A percentile compares a stretch with the other conserved stretches of the same genome.
These are phyloP conservation scores for Scaptomyza tumidula DNA, from an alignment of 2,888 invertebrate species.

Conservation along the genomic window DNA sequence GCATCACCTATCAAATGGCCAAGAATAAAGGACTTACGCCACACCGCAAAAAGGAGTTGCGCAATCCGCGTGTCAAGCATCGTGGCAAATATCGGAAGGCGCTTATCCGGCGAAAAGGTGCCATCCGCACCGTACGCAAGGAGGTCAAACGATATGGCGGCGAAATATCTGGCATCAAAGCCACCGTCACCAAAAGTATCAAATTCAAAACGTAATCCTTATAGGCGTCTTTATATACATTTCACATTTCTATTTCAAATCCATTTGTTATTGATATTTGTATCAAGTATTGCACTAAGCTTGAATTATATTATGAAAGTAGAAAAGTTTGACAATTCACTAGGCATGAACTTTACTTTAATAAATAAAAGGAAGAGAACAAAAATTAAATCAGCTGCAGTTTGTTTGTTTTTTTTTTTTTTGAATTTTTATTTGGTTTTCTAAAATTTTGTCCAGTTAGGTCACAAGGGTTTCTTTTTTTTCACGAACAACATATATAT, in stretches of 20 bases:
- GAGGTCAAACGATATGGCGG: constrained; percentile 94
- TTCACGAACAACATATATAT: constrained; percentile 3
- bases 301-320: background rate
- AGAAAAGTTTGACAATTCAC: background rate
- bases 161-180: constrained; percentile 97
- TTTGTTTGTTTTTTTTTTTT: background rate
- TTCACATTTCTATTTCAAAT: background rate
- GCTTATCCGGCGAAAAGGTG: constrained; percentile 95
- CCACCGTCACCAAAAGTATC: constrained; percentile 94
- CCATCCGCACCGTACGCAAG: constrained; percentile 92
- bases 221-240: background rate
- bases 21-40: constrained; percentile 98
- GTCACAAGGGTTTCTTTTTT: constrained; percentile 24
- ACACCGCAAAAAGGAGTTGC: constrained; percentile 94
- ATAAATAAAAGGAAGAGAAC: background rate
- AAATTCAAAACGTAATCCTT: constrained; percentile 88
- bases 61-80: constrained; percentile 98
- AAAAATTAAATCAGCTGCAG: background rate
- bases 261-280: background rate
- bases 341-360: background rate
- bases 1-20: constrained; percentile 96
- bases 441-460: constrained; percentile 33
- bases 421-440: constrained; percentile 4
- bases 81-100: constrained; percentile 96
- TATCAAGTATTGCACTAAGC: background rate